Percentiles rank a stretch among this genome's conserved stretches.
phyloP scores from a whole-genome alignment of 2,113 vertebrate species.

The Callorhinus ursinus region DNA sequence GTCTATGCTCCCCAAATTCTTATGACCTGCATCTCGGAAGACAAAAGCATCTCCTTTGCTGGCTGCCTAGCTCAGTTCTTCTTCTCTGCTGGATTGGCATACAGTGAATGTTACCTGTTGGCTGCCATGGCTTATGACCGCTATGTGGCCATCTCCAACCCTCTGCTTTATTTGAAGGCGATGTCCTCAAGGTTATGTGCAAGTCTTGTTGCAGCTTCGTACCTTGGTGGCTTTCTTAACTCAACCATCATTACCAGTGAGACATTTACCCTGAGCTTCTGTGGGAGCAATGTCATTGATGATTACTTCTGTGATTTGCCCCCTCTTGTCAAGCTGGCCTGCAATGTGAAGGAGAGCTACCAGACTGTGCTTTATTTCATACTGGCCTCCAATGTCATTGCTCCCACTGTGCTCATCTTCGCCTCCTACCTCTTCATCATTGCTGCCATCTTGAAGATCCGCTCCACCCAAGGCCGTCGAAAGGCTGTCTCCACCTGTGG shows the following conservation, averaged over 20 bases:
- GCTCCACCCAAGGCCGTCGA: background rate
- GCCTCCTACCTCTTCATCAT: conserved; percentile 76
- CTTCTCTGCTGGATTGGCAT: conserved; percentile 66
- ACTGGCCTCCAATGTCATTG: conserved; percentile 59
- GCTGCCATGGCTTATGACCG: conserved; percentile 72
- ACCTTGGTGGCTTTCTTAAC: conserved; percentile 70
- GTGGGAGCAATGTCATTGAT: conserved; percentile 70
- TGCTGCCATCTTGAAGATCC: conserved; percentile 59
- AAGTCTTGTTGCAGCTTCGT: conserved; percentile 64
- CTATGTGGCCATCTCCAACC: conserved; percentile 67
- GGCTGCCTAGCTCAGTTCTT: conserved; percentile 74
- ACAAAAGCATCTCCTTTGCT: conserved; percentile 73
- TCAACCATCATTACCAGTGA: conserved; percentile 70
- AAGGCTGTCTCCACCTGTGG: conserved; percentile 79
- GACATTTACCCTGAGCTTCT: conserved; percentile 77
- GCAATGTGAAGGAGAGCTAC: conserved; percentile 71
- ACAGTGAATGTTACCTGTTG: conserved; percentile 73
- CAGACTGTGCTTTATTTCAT: conserved; percentile 71
- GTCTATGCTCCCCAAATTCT: conserved; percentile 73
- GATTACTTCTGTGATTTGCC: conserved; percentile 80
- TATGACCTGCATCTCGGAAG: conserved; percentile 63
- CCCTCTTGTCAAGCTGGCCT: conserved; percentile 74
- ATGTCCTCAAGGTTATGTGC: conserved; percentile 65
- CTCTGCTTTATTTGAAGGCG: conserved; percentile 69
- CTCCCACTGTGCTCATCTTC: conserved; percentile 45